Conservation (phyloP, 2,888 invertebrate genomes). For the Catocala sponsa region DNA sequence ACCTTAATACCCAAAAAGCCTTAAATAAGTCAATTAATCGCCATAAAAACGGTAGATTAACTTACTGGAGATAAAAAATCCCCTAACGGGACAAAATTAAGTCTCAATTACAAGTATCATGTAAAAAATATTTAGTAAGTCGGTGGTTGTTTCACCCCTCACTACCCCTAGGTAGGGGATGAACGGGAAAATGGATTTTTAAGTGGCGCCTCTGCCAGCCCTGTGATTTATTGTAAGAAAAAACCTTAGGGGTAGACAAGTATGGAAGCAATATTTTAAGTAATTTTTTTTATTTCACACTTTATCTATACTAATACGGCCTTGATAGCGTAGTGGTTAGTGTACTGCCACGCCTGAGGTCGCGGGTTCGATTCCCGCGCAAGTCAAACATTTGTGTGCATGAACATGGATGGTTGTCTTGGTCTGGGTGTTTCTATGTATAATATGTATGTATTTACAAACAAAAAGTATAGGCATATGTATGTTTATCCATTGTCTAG, state of each 20-base stretch:
- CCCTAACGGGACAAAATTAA: constrained; percentile 40
- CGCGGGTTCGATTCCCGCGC: too few relatives aligned
- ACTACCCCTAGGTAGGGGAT: constrained; percentile 56
- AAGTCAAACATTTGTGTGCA: too few relatives aligned
- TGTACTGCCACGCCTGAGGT: too few relatives aligned
- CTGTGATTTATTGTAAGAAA: constrained; percentile 81
- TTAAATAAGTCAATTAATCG: constrained; percentile 9
- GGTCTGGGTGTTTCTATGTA: too few relatives aligned
- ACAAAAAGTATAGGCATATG: too few relatives aligned
- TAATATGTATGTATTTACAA: too few relatives aligned
- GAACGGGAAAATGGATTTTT: constrained; percentile 74
- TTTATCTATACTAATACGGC: too few relatives aligned
- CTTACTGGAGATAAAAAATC: constrained; percentile 30
- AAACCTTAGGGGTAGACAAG: constrained; percentile 27
- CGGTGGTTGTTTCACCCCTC: constrained; percentile 59
- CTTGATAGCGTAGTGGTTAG: too few relatives aligned
- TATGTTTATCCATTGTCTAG: too few relatives aligned
- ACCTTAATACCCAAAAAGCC: neutral
- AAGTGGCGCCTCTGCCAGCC: constrained; percentile 67
- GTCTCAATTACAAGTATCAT: constrained; percentile 47
- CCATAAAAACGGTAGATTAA: constrained; percentile 32
- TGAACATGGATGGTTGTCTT: too few relatives aligned
- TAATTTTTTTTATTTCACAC: too few relatives aligned
- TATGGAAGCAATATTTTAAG: constrained; percentile 50
- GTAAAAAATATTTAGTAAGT: constrained; percentile 60